Percentiles rank a stretch among this genome's conserved stretches.
Conservation (phyloP, 2,888 invertebrate species). For the Drosophila histrio region DNA sequence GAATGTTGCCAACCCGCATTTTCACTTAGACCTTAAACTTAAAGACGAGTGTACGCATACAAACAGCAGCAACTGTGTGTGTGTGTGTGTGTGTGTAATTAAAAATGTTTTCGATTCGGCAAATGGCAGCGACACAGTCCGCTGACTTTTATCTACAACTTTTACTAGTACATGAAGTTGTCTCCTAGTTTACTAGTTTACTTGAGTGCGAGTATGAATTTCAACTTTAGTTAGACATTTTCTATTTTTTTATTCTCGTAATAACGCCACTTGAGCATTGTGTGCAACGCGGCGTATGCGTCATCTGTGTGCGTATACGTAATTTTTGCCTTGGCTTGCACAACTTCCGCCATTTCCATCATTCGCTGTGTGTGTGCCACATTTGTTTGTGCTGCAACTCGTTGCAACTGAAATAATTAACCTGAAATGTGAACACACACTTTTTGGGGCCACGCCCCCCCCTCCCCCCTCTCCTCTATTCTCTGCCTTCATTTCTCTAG, state of each 20-base stretch:
- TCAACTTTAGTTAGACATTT: conserved; percentile 62
- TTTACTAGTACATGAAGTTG: conserved; percentile 36
- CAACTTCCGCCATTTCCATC: conserved; percentile 36
- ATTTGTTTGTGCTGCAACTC: conserved; percentile 15
- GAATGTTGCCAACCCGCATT: conserved; percentile 69
- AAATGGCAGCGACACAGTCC: conserved; percentile 53
- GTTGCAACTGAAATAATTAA: conserved; percentile 63
- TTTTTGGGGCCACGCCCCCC: no score
- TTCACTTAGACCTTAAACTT: conserved; percentile 50
- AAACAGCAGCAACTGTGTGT: conserved; percentile 31
- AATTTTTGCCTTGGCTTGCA: conserved; percentile 34
- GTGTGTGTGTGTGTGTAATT: conserved; percentile 44
- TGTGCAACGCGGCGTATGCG: conserved; percentile 59
- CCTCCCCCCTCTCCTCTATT: no score
- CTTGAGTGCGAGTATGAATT: conserved; percentile 78
- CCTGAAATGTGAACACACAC: conserved; percentile 49
- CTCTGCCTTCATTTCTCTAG: neutral
- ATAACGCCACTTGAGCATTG: conserved; percentile 71
- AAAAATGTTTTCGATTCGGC: conserved; percentile 52
- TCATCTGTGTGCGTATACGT: conserved; percentile 54
- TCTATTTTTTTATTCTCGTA: conserved; percentile 27
- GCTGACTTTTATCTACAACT: conserved; percentile 42
- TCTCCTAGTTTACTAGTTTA: conserved; percentile 65
- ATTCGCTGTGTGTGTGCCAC: conserved; percentile 19
- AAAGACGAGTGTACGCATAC: conserved; percentile 16